phyloP scores from a whole-genome alignment of 2,113 vertebrate genomes.

The Oncorhynchus masou region DNA sequence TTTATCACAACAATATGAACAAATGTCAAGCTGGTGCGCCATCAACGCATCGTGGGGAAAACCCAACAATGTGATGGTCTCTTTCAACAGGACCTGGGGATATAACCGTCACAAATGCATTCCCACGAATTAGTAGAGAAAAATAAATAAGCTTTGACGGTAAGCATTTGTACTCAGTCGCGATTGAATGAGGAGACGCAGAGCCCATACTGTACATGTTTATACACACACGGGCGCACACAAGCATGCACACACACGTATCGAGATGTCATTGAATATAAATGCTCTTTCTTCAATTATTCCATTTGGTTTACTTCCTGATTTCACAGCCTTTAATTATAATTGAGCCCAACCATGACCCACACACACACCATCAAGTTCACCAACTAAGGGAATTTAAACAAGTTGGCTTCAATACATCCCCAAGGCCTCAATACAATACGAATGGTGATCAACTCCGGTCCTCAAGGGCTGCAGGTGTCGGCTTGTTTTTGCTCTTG shows the following conservation, averaged over 20 bases:
- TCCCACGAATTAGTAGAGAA: neutral
- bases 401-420: too few species aligned
- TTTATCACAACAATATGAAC: slow-evolving; percentile 12
- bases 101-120: slow-evolving; percentile 16
- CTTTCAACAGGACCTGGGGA: slow-evolving; percentile 21
- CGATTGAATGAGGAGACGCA: neutral
- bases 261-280: too few species aligned
- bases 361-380: too few species aligned
- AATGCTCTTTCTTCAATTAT: too few species aligned
- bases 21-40: neutral
- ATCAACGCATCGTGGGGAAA: neutral
- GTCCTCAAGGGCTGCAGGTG: too few species aligned
- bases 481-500: too few species aligned
- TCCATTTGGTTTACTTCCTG: too few species aligned
- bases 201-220: neutral
- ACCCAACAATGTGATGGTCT: slow-evolving; percentile 24
- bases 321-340: too few species aligned
- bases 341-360: too few species aligned
- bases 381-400: too few species aligned
- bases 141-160: slow-evolving; percentile 1
- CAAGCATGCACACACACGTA: neutral
- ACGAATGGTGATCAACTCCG: neutral
- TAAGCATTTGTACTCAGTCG: slow-evolving; percentile 9
- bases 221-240: neutral
- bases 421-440: neutral